phyloP scores from a whole-genome alignment of 2,888 invertebrate genomes.

The Chaetogeoica ovagalla region DNA sequence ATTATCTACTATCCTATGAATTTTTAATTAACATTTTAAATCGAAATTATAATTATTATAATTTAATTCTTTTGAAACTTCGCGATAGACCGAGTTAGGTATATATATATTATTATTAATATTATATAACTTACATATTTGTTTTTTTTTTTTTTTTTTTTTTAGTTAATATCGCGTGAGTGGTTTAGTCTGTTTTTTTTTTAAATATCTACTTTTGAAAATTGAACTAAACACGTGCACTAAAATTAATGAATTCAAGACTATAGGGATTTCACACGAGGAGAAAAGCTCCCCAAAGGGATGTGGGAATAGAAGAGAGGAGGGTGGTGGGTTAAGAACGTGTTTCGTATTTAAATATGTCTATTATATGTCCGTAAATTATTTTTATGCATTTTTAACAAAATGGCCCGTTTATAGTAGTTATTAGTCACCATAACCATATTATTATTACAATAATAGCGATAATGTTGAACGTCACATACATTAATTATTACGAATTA shows the following conservation, averaged over 20 bases:
- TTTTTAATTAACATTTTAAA: too few relatives aligned
- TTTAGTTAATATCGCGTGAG: constrained; percentile 16
- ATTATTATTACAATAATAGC: too few relatives aligned
- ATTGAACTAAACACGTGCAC: constrained; percentile 21
- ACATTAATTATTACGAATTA: too few relatives aligned
- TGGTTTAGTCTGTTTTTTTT: constrained; percentile 11
- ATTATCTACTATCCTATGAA: too few relatives aligned
- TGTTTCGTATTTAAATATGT: too few relatives aligned
- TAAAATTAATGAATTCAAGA: constrained; percentile 38
- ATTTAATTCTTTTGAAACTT: not conserved
- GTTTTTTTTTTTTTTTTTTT: not conserved
- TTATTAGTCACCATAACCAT: too few relatives aligned
- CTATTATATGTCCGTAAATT: too few relatives aligned
- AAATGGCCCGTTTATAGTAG: too few relatives aligned
- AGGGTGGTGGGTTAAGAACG: too few relatives aligned
- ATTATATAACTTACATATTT: not conserved
- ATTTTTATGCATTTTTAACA: too few relatives aligned
- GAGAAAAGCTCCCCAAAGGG: not conserved
- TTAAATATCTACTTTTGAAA: constrained; percentile 18
- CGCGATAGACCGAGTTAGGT: not conserved
- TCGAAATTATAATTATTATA: not conserved
- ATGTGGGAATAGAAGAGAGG: too few relatives aligned
- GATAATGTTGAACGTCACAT: too few relatives aligned
- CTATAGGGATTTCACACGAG: constrained; percentile 32
- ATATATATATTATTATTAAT: not conserved